These are phyloP conservation scores for Triplophysa yarkandensis DNA, from an alignment of 2,797 vertebrate species.

Conservation along the genomic window DNA sequence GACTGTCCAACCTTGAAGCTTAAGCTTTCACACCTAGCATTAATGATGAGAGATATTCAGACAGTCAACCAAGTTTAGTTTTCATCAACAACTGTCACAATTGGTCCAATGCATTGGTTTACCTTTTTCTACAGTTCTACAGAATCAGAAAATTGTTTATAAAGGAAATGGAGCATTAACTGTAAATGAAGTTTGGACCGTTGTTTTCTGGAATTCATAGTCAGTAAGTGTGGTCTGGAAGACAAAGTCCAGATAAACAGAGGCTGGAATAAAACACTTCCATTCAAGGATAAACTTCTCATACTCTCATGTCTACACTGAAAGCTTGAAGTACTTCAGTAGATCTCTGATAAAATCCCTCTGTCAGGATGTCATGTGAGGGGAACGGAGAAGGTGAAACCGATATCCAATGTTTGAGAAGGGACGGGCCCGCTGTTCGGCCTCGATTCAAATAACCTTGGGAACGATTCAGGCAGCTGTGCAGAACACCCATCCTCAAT, in stretches of 20 bases:
- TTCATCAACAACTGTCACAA: conserved; percentile 7
- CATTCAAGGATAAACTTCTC: background rate
- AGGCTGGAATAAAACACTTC: background rate
- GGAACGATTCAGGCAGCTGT: conserved; percentile 48
- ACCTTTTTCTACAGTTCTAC: background rate
- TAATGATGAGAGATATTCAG: background rate
- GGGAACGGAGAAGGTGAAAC: conserved; percentile 1
- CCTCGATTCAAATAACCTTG: conserved; percentile 46
- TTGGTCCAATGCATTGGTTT: background rate
- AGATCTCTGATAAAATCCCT: conserved; percentile 21
- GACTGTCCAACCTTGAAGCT: conserved; percentile 34
- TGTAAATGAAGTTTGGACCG: background rate
- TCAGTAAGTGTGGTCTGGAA: conserved; percentile 24
- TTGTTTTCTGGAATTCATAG: conserved; percentile 6
- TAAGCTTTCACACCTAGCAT: background rate
- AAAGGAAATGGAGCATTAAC: background rate
- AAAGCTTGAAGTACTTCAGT: conserved; percentile 3
- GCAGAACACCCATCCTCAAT: conserved; percentile 52
- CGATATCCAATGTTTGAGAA: conserved; percentile 7
- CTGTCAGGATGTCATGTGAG: conserved; percentile 17
- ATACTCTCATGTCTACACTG: background rate
- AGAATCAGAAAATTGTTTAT: conserved; percentile 7
- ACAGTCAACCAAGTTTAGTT: background rate
- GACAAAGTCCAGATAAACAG: background rate
- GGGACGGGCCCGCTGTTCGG: conserved; percentile 38